Evolutionary conservation across 2,113 vertebrate species (phyloP), one percentile per base, ranked within the genome.

Genomic region (Periophthalmus modestus): DNA sequence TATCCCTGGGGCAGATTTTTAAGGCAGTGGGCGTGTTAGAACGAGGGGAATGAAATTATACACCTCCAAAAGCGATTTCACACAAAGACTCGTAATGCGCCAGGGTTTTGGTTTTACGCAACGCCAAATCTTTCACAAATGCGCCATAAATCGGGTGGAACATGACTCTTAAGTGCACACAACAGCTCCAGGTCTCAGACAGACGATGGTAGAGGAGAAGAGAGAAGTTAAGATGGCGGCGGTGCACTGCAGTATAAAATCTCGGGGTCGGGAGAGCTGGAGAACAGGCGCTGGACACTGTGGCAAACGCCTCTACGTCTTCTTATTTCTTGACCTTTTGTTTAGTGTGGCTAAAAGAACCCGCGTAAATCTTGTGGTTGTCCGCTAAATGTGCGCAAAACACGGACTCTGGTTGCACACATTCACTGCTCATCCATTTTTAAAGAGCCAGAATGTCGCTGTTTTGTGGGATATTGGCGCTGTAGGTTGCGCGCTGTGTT

Each of bases 191-290:
- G 82, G 55, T 87, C 88, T 86, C 67, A 61, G 85, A 74, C 79
- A 75, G 77, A 84, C 39, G 81, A 71, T 71, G 28, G 28, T 21
- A 61, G 28, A 75, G 57, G 89, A 78, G 84, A 80, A 83, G 83
- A 90, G 93, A 86, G 91, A 87, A 92, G 34, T 65, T 93, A 98
- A 97, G 94, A 97, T 97, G 96, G 96, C 96, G 96, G 93, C 96
- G 94, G 94, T 95, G 95, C 95, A 96, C 94, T 96, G 95, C 96
- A 96, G 95, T 84, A 92, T 90, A 91, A 58, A 58, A 84, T 82
- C 69, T 9, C 69, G 85, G 85, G 69, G 24, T 82, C 76, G 69
- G 72, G 68, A 75, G 59, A 7, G 28, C 59, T 68, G 82, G 73
- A 82, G 36, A 65, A 73, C 77, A 81, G 79, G 66, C 85, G 74